Evolutionary conservation across 64 coral and sea anemone genomes (phyloP).

Genomic region (Porites australiensis): DNA sequence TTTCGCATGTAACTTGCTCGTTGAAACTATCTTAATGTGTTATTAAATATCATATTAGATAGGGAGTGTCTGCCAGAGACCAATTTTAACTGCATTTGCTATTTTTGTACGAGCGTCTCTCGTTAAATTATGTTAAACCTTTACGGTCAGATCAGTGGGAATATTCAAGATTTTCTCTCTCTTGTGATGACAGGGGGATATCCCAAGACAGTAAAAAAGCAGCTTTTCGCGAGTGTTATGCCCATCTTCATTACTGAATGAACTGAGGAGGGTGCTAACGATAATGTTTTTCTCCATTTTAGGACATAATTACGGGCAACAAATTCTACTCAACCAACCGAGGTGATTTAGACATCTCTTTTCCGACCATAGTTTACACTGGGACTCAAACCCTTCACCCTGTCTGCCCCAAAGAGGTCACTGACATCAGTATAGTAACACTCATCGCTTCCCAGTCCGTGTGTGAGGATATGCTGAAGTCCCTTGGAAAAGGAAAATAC

Average conservation of each 20-base stretch:
- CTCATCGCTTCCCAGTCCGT: slow-evolving; percentile 39
- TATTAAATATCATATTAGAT: too few relatives aligned
- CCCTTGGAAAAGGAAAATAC: slow-evolving; percentile 3
- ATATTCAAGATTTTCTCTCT: too few relatives aligned
- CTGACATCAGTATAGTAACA: slow-evolving; percentile 50
- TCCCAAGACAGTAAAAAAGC: too few relatives aligned
- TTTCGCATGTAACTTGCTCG: too few relatives aligned
- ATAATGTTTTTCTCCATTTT: background rate
- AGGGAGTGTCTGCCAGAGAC: too few relatives aligned
- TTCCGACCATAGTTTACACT: background rate
- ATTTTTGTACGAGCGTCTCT: too few relatives aligned
- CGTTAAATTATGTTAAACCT: too few relatives aligned
- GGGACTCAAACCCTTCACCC: slow-evolving; percentile 41
- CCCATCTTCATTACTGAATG: background rate
- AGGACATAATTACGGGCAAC: slow-evolving; percentile 33
- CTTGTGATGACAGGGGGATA: too few relatives aligned
- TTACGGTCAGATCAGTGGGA: too few relatives aligned
- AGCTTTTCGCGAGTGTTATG: too few relatives aligned
- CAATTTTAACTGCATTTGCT: too few relatives aligned
- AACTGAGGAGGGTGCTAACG: background rate
- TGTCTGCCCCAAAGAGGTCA: slow-evolving; percentile 11
- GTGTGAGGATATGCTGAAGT: slow-evolving; percentile 47
- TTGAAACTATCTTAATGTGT: too few relatives aligned
- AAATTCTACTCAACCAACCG: slow-evolving; percentile 20
- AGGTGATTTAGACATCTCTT: slow-evolving; percentile 29